Evolutionary conservation across 1,140 invertebrate genomes (phyloP).

Genomic region (Orius laevigatus): DNA sequence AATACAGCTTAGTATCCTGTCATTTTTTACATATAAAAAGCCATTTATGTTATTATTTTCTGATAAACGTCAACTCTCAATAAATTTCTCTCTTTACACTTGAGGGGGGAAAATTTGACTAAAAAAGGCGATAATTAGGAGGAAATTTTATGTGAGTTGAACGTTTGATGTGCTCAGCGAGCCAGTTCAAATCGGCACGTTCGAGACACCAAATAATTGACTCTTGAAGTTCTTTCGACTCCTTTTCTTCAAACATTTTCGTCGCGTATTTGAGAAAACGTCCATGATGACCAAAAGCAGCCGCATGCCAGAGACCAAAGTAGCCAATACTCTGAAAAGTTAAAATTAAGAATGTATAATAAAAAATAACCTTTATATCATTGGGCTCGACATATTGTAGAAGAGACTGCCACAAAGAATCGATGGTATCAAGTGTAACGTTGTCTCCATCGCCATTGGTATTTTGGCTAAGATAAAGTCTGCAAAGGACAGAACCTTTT

Average conservation of each 20-base stretch:
- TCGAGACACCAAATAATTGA: constrained; percentile 16
- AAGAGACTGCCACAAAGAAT: constrained; percentile 47
- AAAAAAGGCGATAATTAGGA: constrained; percentile 14
- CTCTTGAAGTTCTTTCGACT: constrained; percentile 54
- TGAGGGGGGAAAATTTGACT: constrained; percentile 5
- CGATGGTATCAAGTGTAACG: constrained; percentile 34
- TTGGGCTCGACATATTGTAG: constrained; percentile 60
- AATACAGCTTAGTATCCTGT: no score
- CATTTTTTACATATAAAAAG: no score
- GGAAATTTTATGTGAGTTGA: constrained; percentile 16
- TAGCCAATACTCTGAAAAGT: constrained; percentile 17
- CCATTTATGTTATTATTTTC: no score
- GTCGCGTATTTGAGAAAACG: constrained; percentile 56
- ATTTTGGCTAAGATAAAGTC: constrained; percentile 29
- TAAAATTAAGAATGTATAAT: background rate
- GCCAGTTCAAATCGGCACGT: constrained; percentile 13
- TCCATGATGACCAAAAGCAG: constrained; percentile 59
- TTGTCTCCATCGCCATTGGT: constrained; percentile 9
- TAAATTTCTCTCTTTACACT: background rate
- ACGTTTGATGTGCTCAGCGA: constrained; percentile 4
- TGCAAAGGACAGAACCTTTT: constrained; percentile 54
- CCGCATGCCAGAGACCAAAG: constrained; percentile 66
- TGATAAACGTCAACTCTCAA: background rate
- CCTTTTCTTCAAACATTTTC: constrained; percentile 65
- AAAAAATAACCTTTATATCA: constrained; percentile 49